phyloP scores from a whole-genome alignment of 2,888 invertebrate genomes.

The Dastarcus helophoroides region DNA sequence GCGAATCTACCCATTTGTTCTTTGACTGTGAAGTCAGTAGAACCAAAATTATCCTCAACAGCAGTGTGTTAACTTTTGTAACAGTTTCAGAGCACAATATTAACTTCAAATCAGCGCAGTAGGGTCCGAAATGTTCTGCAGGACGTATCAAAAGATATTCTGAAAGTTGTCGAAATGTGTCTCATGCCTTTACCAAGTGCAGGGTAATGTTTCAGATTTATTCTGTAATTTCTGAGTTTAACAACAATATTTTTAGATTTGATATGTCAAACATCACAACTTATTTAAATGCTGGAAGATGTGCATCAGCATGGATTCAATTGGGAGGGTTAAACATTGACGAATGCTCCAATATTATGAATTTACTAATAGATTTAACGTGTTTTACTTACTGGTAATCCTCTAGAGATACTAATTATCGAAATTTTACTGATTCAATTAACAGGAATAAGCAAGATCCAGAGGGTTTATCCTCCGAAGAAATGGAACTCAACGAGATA shows the following conservation, averaged over 20 bases:
- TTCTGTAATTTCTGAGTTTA: not conserved
- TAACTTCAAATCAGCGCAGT: constrained; percentile 34
- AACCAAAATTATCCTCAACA: too few species aligned
- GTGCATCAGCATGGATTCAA: constrained; percentile 52
- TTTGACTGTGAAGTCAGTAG: too few species aligned
- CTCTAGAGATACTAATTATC: not conserved
- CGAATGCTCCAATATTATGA: constrained; percentile 29
- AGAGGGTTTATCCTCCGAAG: constrained; percentile 42
- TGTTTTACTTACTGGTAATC: constrained; percentile 36
- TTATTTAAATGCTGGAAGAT: constrained; percentile 44
- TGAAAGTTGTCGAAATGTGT: constrained; percentile 36
- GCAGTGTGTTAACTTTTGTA: too few species aligned
- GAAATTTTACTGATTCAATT: not conserved
- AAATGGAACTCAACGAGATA: constrained; percentile 47
- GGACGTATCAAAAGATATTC: constrained; percentile 36
- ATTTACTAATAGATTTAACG: constrained; percentile 33
- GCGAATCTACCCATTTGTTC: too few species aligned
- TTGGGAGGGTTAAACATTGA: constrained; percentile 38
- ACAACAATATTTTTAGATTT: constrained; percentile 17
- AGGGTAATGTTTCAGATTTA: constrained; percentile 20
- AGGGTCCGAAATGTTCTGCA: constrained; percentile 34
- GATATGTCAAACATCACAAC: constrained; percentile 39
- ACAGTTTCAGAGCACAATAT: constrained; percentile 39
- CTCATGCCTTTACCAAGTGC: constrained; percentile 30
- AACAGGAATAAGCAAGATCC: constrained; percentile 37